Base-by-base conservation (phyloP, 2,797 vertebrate species). In the Manis pentadactyla region DNA sequence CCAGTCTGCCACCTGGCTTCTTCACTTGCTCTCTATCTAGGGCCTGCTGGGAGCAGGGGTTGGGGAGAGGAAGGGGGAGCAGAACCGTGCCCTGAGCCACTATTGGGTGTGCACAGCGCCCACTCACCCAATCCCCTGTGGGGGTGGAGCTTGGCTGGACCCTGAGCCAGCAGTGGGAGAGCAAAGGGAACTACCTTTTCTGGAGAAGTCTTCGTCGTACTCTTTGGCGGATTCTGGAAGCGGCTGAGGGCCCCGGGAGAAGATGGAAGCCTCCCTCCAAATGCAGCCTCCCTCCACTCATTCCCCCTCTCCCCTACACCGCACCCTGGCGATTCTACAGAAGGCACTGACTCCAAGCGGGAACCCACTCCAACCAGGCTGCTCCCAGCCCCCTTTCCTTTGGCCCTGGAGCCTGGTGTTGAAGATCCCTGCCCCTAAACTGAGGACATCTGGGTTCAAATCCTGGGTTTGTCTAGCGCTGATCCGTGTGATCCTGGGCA, bases 401-500 rank as follows among this genome's bases (percentile, higher is more conserved):
- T 61, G 23, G n/a, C 27, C n/a, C 18, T 53, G 49, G 39, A 2
- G 1, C 46, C 51, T n/a, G 23, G 29, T 53, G 84, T n/a, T 27
- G 39, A 59, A 29, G 42, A 73, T 66, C 42, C 64, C 42, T 73
- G 66, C 5, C 42, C 27, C 66, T 29, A 27, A 87, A 87, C 15
- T 53, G 64, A 81, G 34, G 66, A 11, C 55, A 61, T 51, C 27
- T 93, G 83, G 64, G 18, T 53, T 81, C 84, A 63, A 63, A 53
- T 63, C 55, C 64, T 53, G 49, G 11, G 64, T 81, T 46, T 13
- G 42, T 34, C 84, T 81, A 12, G 4, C 81, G 75, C 57, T 18
- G n/a, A 46, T 79, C 42, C n/a, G 6, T 42, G 57, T 73, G 75
- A 55, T 73, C 15, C 18, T 46, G 85, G 46, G 64, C 46, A 19